Base-by-base conservation (phyloP, 2,113 vertebrate genomes). In the Paramisgurnus dabryanus region DNA sequence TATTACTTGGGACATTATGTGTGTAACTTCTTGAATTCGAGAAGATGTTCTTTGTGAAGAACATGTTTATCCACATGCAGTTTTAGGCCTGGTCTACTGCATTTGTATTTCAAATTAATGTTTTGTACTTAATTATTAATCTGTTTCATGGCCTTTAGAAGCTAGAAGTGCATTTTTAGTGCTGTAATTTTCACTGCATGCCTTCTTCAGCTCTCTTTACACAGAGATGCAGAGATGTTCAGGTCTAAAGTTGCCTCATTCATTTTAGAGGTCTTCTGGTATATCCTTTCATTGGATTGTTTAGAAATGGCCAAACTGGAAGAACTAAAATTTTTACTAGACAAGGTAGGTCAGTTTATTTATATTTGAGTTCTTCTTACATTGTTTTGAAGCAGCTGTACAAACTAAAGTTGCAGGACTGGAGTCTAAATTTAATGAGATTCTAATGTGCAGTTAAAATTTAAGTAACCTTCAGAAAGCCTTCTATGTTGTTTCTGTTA, bases 151-250 rank as follows among this genome's bases (percentile, higher is more conserved):
- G 55, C 55, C 7, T 34, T 69, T 50, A 60, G 9, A 49, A 17
- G 13, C 13, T 60, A 22, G 7, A 12, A 49, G 58, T 22, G 7
- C 0, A 0, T 40, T 39, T 76, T 47, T n/a, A 66, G 22, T 39
- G 49, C 4, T 53, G 11, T 68, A 39, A 79, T 34, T 61, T 43
- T 77, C 47, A 67, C 82, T 76, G 66, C 47, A 70, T 69, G 58
- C 66, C n/a, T 58, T 65, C 49, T 47, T 47, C 40, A 75, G 72
- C 72, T 63, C n/a, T 45, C 43, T 22, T 22, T 75, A 17, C n/a
- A 22, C 41, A 39, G 22, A 75, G 58, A 58, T 39, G 58, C 41
- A 34, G 41, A 63, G 57, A 27, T 49, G 4, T 63, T 9, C 43
- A 47, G 41, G 60, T 57, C 11, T 63, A 22, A 50, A 34, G 3